phyloP scores from a whole-genome alignment of 2,797 vertebrate genomes.

The Hydrolagus colliei region DNA sequence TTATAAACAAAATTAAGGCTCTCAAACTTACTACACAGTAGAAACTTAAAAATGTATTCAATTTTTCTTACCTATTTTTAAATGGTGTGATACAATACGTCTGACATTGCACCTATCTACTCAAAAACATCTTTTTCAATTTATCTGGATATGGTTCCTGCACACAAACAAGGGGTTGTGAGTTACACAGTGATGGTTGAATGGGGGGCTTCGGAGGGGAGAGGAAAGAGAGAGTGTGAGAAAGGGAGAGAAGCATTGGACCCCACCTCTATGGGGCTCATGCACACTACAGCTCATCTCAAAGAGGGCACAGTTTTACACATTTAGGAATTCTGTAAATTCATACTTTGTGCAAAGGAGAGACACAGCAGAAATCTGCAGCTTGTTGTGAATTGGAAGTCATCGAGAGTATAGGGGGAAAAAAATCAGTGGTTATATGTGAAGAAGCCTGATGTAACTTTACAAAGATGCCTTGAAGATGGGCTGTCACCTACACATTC shows the following conservation, averaged over 20 bases:
- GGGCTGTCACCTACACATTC: background rate
- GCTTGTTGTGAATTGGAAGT: background rate
- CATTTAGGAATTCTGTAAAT: background rate
- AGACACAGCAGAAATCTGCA: background rate
- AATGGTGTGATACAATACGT: slow-evolving; percentile 3
- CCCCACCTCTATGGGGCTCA: background rate
- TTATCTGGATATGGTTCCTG: background rate
- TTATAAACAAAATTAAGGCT: background rate
- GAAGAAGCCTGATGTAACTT: too few species aligned
- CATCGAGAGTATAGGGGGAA: background rate
- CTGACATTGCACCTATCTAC: background rate
- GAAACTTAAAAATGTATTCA: background rate
- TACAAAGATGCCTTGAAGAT: background rate
- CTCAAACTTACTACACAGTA: background rate
- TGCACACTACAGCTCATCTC: too few species aligned
- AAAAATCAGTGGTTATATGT: background rate
- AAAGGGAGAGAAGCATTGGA: background rate
- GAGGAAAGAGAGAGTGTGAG: background rate
- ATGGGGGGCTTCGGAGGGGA: background rate
- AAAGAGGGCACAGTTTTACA: background rate
- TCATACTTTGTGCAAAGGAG: background rate
- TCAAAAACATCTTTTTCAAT: background rate
- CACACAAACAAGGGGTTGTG: background rate
- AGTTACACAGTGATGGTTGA: background rate
- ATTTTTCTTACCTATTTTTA: background rate